Conservation (phyloP, 2,888 invertebrate genomes). For the Netelia virgata region DNA sequence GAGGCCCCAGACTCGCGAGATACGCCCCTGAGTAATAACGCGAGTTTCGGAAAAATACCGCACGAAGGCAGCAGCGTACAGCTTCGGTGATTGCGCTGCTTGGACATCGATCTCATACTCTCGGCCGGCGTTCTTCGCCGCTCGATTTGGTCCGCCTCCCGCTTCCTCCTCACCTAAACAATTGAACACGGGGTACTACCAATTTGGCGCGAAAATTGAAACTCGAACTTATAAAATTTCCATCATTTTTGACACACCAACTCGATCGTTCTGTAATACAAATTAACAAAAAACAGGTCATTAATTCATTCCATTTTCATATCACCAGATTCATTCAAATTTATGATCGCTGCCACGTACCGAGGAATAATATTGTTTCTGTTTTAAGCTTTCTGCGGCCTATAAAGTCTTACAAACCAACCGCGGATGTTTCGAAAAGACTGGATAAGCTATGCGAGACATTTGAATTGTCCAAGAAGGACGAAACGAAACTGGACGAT, state of each 20-base stretch:
- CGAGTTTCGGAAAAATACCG: slow-evolving; percentile 70
- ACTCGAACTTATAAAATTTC: not conserved
- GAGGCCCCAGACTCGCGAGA: not conserved
- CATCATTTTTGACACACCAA: slow-evolving; percentile 19
- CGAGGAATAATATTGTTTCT: slow-evolving; percentile 58
- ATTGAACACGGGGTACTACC: slow-evolving; percentile 73
- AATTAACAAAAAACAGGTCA: no score
- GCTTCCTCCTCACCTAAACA: slow-evolving; percentile 35
- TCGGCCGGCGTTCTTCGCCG: slow-evolving; percentile 72
- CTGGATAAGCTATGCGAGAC: slow-evolving; percentile 88
- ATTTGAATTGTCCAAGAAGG: slow-evolving; percentile 85
- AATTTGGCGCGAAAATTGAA: slow-evolving; percentile 74
- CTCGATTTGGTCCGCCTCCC: slow-evolving; percentile 43
- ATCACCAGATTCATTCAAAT: not conserved
- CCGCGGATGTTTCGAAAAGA: slow-evolving; percentile 87
- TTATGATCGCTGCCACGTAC: not conserved
- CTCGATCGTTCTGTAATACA: no score
- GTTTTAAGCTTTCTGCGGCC: slow-evolving; percentile 91
- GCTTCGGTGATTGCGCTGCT: slow-evolving; percentile 67
- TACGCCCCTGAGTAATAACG: slow-evolving; percentile 64
- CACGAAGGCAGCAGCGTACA: slow-evolving; percentile 79
- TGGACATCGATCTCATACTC: slow-evolving; percentile 66
- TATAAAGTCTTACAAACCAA: slow-evolving; percentile 91
- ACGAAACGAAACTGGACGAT: slow-evolving; percentile 85
- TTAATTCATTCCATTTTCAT: no score